A percentile compares a stretch with the other conserved stretches of the same genome.
Evolutionary conservation across 2,888 invertebrate species (phyloP).

Genomic region (Zonitis immaculata): DNA sequence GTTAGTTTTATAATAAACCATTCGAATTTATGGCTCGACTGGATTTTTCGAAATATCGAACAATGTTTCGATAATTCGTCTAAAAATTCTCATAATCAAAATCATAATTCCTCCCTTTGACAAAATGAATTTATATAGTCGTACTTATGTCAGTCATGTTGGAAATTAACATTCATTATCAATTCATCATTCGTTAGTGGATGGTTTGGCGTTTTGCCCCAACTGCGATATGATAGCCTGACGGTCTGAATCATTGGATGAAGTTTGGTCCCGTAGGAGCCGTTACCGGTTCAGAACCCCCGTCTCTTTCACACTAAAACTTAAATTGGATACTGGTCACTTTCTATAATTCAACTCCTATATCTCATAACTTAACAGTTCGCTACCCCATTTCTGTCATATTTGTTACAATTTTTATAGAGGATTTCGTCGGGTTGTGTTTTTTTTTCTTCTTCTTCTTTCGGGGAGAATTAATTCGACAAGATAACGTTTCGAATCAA

Average conservation of each 20-base stretch:
- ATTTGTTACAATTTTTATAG: conserved; percentile 20
- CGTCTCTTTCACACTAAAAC: conserved; percentile 49
- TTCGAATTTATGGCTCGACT: too few relatives aligned
- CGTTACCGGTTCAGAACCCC: conserved; percentile 46
- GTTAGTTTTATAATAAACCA: too few relatives aligned
- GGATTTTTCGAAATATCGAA: too few relatives aligned
- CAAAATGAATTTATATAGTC: conserved; percentile 40
- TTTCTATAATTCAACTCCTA: conserved; percentile 51
- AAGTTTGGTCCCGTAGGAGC: conserved; percentile 45
- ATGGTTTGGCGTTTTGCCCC: conserved; percentile 21
- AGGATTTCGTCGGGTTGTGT: conserved; percentile 14
- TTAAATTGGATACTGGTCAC: conserved; percentile 51
- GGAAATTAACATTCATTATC: conserved; percentile 45
- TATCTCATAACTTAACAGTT: conserved; percentile 43
- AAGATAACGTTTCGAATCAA: conserved; percentile 5
- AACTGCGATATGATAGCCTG: conserved; percentile 44
- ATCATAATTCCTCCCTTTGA: too few relatives aligned
- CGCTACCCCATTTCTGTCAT: conserved; percentile 24
- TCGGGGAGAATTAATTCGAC: conserved; percentile 15
- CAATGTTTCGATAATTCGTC: too few relatives aligned
- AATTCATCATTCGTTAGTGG: conserved; percentile 36
- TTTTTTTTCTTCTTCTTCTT: too few relatives aligned
- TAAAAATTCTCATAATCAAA: too few relatives aligned
- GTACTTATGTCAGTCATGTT: conserved; percentile 40
- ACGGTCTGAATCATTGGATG: conserved; percentile 48